These are phyloP conservation scores for Phalacrocorax aristotelis DNA, from an alignment of 2,113 vertebrate species.

Conservation along the genomic window DNA sequence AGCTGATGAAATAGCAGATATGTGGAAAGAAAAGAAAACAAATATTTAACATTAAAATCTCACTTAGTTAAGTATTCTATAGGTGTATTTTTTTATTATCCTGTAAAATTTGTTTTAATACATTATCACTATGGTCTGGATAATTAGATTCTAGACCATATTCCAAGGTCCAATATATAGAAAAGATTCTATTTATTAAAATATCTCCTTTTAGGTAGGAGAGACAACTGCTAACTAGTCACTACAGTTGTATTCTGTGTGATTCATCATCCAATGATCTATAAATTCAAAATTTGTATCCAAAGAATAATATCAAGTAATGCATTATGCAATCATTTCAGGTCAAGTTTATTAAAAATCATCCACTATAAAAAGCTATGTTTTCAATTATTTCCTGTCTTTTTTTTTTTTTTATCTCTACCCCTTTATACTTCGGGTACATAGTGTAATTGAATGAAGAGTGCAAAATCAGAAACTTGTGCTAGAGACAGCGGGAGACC, in stretches of 20 bases:
- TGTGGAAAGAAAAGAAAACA: not conserved
- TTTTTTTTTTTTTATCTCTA: not conserved
- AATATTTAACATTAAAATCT: not conserved
- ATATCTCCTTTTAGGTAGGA: not conserved
- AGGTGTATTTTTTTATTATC: not conserved
- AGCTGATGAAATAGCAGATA: not conserved
- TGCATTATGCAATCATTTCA: not conserved
- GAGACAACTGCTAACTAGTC: not conserved
- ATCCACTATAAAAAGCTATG: accelerated
- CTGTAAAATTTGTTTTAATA: not conserved
- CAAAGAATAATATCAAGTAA: not conserved
- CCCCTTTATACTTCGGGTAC: not conserved
- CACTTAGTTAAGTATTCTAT: not conserved
- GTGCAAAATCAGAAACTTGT: not conserved
- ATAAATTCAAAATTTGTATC: not conserved
- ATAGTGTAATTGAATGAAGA: not conserved
- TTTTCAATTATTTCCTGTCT: not conserved
- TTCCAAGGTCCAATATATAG: not conserved
- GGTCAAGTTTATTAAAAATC: not conserved
- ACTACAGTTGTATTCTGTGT: not conserved
- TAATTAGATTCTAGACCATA: accelerated
- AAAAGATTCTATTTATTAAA: not conserved
- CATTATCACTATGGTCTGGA: not conserved
- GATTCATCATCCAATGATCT: not conserved
- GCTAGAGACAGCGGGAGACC: not conserved